Evolutionary conservation across 2,113 vertebrate species (phyloP).

Genomic region (Corvus cornix): DNA sequence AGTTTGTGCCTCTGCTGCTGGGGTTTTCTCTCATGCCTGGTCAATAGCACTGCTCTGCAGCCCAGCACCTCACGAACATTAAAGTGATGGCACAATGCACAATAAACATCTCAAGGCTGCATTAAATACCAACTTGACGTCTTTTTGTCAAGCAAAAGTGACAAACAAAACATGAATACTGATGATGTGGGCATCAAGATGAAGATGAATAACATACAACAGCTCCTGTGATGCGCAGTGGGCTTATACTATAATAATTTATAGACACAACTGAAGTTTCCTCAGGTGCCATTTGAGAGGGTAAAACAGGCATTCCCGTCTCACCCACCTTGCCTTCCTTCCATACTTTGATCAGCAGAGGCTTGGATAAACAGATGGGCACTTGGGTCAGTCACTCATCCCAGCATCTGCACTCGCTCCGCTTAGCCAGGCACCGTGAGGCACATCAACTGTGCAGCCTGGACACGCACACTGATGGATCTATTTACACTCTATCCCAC

Average conservation of each 20-base stretch:
- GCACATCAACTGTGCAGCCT: neutral
- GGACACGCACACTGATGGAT: neutral
- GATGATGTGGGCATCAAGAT: neutral
- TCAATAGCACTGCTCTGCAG: neutral
- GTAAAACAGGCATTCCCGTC: neutral
- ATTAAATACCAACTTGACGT: neutral
- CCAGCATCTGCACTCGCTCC: accelerated
- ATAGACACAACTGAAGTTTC: neutral
- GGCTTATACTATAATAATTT: neutral
- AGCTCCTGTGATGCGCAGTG: neutral
- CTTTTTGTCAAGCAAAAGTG: neutral
- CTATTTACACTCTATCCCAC: neutral
- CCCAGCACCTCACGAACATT: neutral
- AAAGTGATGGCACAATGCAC: neutral
- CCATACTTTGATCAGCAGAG: neutral
- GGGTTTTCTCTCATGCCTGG: neutral
- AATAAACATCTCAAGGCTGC: neutral
- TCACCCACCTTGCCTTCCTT: neutral
- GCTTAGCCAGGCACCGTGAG: accelerated
- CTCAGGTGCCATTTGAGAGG: neutral
- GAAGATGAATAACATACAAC: neutral
- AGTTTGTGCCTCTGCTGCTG: neutral
- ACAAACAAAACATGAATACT: neutral
- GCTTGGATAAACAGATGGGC: neutral
- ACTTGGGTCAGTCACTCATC: accelerated